Evolutionary conservation across 2,113 vertebrate genomes (phyloP).

Genomic region (Callopanchax toddi): DNA sequence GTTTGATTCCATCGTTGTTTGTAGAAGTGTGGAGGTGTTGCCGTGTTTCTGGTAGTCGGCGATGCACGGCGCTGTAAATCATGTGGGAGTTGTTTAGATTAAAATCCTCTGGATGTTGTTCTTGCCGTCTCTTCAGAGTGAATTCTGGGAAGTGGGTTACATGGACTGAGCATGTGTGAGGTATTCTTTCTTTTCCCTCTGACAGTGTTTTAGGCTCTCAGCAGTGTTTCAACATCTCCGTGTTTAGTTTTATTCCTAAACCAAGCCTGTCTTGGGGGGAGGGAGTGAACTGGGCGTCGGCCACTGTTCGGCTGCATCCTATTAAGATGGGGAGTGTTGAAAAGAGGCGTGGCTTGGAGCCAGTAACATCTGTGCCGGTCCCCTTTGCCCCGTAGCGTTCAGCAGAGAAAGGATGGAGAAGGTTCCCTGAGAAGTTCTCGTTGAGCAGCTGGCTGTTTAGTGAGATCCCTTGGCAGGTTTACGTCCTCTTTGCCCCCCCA

Average conservation of each 20-base stretch:
- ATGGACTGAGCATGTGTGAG: background rate
- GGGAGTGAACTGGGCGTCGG: slow-evolving; percentile 60
- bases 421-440: slow-evolving; percentile 39
- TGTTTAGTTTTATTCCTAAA: slow-evolving; percentile 45
- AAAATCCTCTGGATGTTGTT: slow-evolving; percentile 36
- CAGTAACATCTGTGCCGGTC: slow-evolving; percentile 82
- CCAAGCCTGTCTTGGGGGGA: slow-evolving; percentile 22
- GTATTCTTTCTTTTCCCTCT: background rate
- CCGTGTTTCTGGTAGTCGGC: slow-evolving; percentile 28
- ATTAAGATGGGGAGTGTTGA: slow-evolving; percentile 77
- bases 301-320: slow-evolving; percentile 66
- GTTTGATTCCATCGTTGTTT: slow-evolving; percentile 9
- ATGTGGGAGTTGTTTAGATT: slow-evolving; percentile 52
- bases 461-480: slow-evolving; percentile 25
- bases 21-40: slow-evolving; percentile 9
- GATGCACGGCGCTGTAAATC: slow-evolving; percentile 41
- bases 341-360: slow-evolving; percentile 77
- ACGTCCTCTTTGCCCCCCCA: slow-evolving; percentile 19
- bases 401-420: slow-evolving; percentile 61
- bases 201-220: background rate
- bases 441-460: slow-evolving; percentile 53
- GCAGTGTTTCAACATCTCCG: slow-evolving; percentile 18
- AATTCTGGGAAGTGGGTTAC: background rate
- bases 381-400: slow-evolving; percentile 65
- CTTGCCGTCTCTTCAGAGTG: background rate